phyloP scores from a whole-genome alignment of 1,140 invertebrate species.

The Bombus vancouverensis region DNA sequence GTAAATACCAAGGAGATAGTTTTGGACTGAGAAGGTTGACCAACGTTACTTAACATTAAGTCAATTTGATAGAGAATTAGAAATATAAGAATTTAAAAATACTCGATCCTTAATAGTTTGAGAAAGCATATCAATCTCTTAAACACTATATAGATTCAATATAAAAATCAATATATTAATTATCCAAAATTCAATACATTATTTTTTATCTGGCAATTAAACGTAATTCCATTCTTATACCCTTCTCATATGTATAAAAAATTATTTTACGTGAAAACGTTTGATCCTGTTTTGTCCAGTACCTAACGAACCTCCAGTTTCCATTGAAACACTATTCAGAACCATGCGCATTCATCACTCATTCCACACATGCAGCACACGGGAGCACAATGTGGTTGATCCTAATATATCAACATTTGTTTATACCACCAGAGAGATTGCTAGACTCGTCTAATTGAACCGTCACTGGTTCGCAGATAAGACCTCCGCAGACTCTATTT shows the following conservation, averaged over 20 bases:
- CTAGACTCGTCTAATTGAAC: constrained; percentile 53
- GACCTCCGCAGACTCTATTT: constrained; percentile 24
- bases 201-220: neutral
- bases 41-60: no score
- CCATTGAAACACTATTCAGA: neutral
- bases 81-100: no score
- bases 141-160: no score
- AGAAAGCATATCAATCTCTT: no score
- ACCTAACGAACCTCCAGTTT: neutral
- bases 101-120: no score
- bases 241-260: neutral
- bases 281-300: neutral
- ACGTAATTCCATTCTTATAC: neutral
- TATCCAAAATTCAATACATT: neutral
- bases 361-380: neutral
- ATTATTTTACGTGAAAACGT: neutral
- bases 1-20: no score
- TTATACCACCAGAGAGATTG: constrained; percentile 15
- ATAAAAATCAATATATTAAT: neutral
- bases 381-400: neutral
- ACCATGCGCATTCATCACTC: neutral
- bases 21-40: no score
- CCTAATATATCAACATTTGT: constrained; percentile 38
- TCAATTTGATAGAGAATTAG: no score
- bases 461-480: constrained; percentile 46